Evolutionary conservation across 2,797 vertebrate genomes (phyloP).

Genomic region (Notolabrus celidotus): DNA sequence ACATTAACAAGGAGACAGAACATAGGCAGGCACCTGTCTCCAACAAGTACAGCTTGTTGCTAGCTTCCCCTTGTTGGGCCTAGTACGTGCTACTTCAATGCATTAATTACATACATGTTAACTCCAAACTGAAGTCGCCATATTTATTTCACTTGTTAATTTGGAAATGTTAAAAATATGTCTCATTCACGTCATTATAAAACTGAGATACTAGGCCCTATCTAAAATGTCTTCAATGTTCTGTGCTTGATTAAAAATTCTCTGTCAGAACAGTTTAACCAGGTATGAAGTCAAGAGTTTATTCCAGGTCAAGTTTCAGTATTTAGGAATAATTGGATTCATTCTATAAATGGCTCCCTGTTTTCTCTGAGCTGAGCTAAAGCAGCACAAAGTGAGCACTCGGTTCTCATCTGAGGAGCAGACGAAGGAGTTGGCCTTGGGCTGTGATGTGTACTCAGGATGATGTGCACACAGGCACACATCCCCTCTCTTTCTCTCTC

Average conservation of each 20-base stretch:
- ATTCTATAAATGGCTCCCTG: slow-evolving; percentile 60
- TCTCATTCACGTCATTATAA: too few species aligned
- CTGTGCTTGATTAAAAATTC: neutral
- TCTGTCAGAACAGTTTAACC: slow-evolving; percentile 24
- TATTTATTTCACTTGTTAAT: too few species aligned
- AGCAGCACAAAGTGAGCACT: slow-evolving; percentile 49
- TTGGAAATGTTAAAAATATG: too few species aligned
- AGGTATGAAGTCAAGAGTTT: slow-evolving; percentile 42
- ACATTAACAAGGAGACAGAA: too few species aligned
- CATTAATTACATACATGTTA: too few species aligned
- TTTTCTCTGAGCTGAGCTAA: slow-evolving; percentile 52
- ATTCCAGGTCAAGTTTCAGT: slow-evolving; percentile 60
- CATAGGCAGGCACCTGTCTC: too few species aligned
- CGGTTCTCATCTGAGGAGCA: slow-evolving; percentile 63
- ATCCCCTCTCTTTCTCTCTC: slow-evolving; percentile 2
- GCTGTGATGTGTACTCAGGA: slow-evolving; percentile 52
- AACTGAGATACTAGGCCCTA: too few species aligned
- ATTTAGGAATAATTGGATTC: slow-evolving; percentile 68
- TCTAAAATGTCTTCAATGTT: neutral
- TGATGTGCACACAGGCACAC: slow-evolving; percentile 20
- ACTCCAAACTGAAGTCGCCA: too few species aligned
- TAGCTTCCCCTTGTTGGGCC: too few species aligned
- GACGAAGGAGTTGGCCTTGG: slow-evolving; percentile 56
- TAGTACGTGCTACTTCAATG: too few species aligned
- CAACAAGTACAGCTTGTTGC: too few species aligned